Conservation (phyloP, 2,888 invertebrate species). For the Athalia cordata region DNA sequence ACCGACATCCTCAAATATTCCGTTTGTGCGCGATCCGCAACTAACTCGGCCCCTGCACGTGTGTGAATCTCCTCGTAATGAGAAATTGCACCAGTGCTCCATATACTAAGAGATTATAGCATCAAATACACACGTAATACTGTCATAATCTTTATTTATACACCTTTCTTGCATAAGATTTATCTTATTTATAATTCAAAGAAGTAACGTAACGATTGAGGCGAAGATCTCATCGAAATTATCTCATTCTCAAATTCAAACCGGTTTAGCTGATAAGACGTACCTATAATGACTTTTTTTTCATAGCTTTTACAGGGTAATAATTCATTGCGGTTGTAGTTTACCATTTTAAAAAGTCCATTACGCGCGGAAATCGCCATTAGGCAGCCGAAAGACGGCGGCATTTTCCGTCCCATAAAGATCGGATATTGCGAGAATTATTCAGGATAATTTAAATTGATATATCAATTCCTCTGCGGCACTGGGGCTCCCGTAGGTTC, state of each 20-base stretch:
- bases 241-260: no score
- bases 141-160: no score
- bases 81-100: constrained; percentile 29
- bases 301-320: not conserved
- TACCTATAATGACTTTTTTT: not conserved
- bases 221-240: no score
- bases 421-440: constrained; percentile 71
- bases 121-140: no score
- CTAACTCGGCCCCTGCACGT: constrained; percentile 53
- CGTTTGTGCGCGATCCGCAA: constrained; percentile 59
- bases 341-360: constrained; percentile 62
- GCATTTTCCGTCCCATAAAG: constrained; percentile 70
- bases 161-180: no score
- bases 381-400: constrained; percentile 54
- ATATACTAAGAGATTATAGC: constrained; percentile 22
- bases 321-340: constrained; percentile 47
- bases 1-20: constrained; percentile 53
- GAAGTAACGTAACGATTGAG: no score
- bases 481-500: constrained; percentile 4
- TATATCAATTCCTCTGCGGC: constrained; percentile 60
- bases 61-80: constrained; percentile 56
- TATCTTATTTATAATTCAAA: no score
- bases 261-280: no score
- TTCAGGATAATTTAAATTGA: constrained; percentile 72
- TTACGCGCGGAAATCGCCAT: constrained; percentile 64